A percentile compares a stretch with the other conserved stretches of the same genome.
phyloP scores from a whole-genome alignment of 2,113 vertebrate species.

The Silurus meridionalis region DNA sequence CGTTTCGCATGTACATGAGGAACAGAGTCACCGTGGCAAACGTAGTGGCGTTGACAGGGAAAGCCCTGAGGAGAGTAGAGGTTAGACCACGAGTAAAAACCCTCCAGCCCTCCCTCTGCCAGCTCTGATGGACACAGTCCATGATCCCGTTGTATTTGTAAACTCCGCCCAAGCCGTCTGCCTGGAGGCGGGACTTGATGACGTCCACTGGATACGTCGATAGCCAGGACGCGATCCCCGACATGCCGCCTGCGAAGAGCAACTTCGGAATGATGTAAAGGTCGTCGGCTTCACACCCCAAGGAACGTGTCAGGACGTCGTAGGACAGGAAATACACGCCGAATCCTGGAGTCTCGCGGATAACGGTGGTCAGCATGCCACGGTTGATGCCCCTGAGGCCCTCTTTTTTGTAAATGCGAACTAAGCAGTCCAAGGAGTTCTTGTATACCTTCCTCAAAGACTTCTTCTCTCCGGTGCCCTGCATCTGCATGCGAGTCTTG shows the following conservation, averaged over 20 bases:
- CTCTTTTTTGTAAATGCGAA: conserved; percentile 79
- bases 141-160: conserved; percentile 75
- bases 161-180: conserved; percentile 73
- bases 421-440: conserved; percentile 82
- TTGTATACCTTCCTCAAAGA: conserved; percentile 74
- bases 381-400: conserved; percentile 79
- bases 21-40: conserved; percentile 84
- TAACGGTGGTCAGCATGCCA: conserved; percentile 80
- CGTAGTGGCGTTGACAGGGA: conserved; percentile 83
- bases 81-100: conserved; percentile 80
- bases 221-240: conserved; percentile 84
- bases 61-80: conserved; percentile 82
- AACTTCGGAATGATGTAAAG: conserved; percentile 80
- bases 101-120: conserved; percentile 77
- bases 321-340: conserved; percentile 85
- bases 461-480: conserved; percentile 77
- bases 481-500: conserved; percentile 86
- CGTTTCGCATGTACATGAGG: conserved; percentile 75
- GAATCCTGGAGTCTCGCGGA: conserved; percentile 83
- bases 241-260: conserved; percentile 81
- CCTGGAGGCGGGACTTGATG: conserved; percentile 84
- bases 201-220: conserved; percentile 85
- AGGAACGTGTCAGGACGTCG: conserved; percentile 75
- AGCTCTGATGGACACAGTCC: conserved; percentile 80
- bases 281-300: conserved; percentile 81